Conservation (phyloP, 1,140 invertebrate genomes). For the Ericerus pela region DNA sequence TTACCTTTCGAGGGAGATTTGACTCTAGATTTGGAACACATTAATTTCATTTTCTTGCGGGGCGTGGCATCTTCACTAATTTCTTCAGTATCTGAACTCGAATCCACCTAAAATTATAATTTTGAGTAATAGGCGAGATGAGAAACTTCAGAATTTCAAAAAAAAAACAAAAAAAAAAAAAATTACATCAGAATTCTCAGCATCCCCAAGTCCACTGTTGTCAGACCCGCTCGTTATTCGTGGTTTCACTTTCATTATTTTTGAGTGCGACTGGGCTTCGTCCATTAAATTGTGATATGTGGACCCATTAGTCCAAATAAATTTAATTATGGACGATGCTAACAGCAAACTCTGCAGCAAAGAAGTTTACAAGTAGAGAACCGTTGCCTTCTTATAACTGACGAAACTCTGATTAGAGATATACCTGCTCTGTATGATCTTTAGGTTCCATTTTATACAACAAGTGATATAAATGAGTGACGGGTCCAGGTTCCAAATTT, state of each 20-base stretch:
- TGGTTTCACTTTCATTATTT: slow-evolving; percentile 1
- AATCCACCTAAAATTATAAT: not conserved
- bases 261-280: slow-evolving; percentile 15
- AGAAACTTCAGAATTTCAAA: not conserved
- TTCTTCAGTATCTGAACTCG: not conserved
- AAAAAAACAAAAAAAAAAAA: not conserved
- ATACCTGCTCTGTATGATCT: slow-evolving; percentile 71
- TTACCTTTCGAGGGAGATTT: no score
- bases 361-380: slow-evolving; percentile 13
- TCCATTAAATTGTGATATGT: slow-evolving; percentile 24
- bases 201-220: slow-evolving; percentile 27
- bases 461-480: slow-evolving; percentile 70
- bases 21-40: no score
- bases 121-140: not conserved
- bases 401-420: not conserved
- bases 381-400: not conserved
- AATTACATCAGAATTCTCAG: slow-evolving; percentile 4
- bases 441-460: slow-evolving; percentile 71
- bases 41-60: slow-evolving; percentile 1
- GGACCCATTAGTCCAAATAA: slow-evolving; percentile 67
- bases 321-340: slow-evolving; percentile 73
- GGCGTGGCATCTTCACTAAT: not conserved
- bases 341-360: slow-evolving; percentile 59
- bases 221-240: slow-evolving; percentile 36
- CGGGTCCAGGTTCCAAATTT: slow-evolving; percentile 70